Percentiles rank a stretch among this genome's conserved stretches.
Evolutionary conservation across 2,888 invertebrate species (phyloP).

Genomic region (Cosmia trapezina): DNA sequence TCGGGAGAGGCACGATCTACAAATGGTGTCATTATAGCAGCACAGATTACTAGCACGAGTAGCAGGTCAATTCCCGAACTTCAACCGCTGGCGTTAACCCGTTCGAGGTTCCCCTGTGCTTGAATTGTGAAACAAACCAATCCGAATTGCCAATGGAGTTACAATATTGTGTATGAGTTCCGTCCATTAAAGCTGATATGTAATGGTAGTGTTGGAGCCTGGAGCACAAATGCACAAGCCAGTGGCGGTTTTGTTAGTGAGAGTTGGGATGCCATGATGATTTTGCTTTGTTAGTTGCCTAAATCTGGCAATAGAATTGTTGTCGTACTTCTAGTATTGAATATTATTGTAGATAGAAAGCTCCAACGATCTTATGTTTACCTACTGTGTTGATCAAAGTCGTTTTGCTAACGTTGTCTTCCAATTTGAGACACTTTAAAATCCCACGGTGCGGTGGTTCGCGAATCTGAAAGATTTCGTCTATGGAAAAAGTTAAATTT

Average conservation of each 20-base stretch:
- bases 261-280: neutral
- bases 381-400: neutral
- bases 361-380: neutral
- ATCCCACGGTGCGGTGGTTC: neutral
- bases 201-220: conserved; percentile 3
- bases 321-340: neutral
- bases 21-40: neutral
- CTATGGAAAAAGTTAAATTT: neutral
- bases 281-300: neutral
- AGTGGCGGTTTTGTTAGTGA: conserved; percentile 4
- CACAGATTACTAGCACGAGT: conserved; percentile 32
- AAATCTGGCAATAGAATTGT: neutral
- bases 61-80: conserved; percentile 40
- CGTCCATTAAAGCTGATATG: conserved; percentile 37
- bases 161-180: conserved; percentile 34
- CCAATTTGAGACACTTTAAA: neutral
- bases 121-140: conserved; percentile 43
- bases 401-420: neutral
- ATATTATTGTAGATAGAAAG: neutral
- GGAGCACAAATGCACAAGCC: conserved; percentile 6
- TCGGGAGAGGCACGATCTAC: neutral
- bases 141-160: conserved; percentile 26
- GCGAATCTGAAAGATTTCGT: neutral
- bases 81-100: conserved; percentile 18
- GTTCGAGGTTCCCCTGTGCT: conserved; percentile 25